Conservation (phyloP, 2,797 vertebrate genomes). For the Hipposideros larvatus region DNA sequence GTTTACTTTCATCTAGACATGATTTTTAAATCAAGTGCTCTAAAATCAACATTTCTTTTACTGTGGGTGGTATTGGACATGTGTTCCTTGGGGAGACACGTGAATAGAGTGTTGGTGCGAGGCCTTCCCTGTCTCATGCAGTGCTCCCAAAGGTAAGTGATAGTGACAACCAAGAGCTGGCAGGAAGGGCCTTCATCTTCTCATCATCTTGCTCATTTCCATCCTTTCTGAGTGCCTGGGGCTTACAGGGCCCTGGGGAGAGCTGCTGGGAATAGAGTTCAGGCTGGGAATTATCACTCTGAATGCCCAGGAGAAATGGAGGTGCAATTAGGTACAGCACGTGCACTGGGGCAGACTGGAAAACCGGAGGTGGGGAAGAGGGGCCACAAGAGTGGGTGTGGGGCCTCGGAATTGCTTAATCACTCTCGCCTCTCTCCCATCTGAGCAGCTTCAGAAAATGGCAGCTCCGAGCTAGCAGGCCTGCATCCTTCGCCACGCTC, state of each 20-base stretch:
- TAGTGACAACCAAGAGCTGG: not conserved
- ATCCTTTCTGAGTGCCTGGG: not conserved
- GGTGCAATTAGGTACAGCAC: rapidly evolving
- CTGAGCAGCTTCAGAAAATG: not conserved
- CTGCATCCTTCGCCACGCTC: not conserved
- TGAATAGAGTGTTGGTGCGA: not conserved
- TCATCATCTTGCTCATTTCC: not conserved
- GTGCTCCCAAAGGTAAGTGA: not conserved
- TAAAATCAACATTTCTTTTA: not conserved
- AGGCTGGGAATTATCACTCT: no score
- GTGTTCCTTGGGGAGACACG: not conserved
- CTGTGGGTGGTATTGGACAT: not conserved
- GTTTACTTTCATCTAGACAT: not conserved
- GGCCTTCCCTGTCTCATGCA: not conserved
- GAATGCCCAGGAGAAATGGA: not conserved
- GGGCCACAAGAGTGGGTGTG: not conserved
- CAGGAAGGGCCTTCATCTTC: not conserved
- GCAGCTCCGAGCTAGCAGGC: not conserved
- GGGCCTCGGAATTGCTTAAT: not conserved
- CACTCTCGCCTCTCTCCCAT: not conserved
- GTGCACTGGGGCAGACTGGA: not conserved
- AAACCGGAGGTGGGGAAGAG: not conserved
- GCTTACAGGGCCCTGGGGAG: not conserved
- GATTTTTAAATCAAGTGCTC: not conserved
- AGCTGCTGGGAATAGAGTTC: rapidly evolving